Evolutionary conservation across 2,113 vertebrate species (phyloP), one percentile per base, ranked within the genome.

Genomic region (Cryptotis parvus): DNA sequence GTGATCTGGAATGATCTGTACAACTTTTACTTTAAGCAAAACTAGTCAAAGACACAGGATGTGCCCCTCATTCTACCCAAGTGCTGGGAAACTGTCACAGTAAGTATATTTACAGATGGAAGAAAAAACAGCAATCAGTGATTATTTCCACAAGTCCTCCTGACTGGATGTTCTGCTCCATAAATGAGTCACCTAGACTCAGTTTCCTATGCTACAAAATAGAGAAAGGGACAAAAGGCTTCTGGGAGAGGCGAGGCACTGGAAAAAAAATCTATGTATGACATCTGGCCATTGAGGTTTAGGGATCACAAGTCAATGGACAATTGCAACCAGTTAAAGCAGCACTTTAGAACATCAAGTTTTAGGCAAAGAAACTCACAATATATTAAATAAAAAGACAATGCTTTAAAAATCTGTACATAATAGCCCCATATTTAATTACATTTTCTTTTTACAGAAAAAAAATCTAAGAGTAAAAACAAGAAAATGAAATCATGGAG

Each of bases 11-110:
- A 69, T 37, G 55, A 84, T 45, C 26, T 61, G 37, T 9, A 58
- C 37, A 75, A 77, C 43, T 77, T 83, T 68, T 37, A 68, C n/a
- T n/a, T 76, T 55, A 86, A 26, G 70, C 83, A 58, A 92, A 88
- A 87, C 31, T 84, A 58, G 65, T 33, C 61, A 87, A 73, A 83
- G 37, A 70, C 75, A 70, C 0, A 0, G 37, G 61, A 45, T 74
- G 84, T 73, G 58, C 26, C 72, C 4, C 43, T 35, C 88, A 29
- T 45, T 37, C 58, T 22, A 37, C 24, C 0, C 1, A 31, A 69
- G 15, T 68, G 66, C 11, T 41, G 24, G 82, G 49, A 35, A 83
- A 63, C 39, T 27, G 68, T 20, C 43, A 63, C 7, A 0, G 10
- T 3, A 29, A 68, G 9, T 3, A 16, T 3, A 43, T n/a, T 45